These are phyloP conservation scores for Thomomys bottae DNA, from an alignment of 2,113 vertebrate genomes.

Conservation along the genomic window DNA sequence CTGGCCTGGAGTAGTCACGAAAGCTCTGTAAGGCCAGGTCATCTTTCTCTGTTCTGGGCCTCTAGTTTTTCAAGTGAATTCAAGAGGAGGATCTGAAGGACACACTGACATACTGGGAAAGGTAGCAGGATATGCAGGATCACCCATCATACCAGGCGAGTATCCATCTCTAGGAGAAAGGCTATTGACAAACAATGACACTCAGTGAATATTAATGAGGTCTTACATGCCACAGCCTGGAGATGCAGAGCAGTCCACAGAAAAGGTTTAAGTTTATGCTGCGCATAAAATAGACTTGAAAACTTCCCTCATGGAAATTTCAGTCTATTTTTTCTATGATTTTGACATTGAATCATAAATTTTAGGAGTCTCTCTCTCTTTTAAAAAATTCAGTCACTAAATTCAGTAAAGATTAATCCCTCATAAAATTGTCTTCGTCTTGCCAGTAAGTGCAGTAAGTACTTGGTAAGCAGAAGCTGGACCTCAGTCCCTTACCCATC, in stretches of 20 bases:
- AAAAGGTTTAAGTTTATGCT: not conserved
- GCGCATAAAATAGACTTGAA: not conserved
- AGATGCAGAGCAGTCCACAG: not conserved
- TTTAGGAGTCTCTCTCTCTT: constrained; percentile 8
- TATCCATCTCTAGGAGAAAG: not conserved
- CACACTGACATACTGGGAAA: not conserved
- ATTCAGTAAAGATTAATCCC: constrained; percentile 6
- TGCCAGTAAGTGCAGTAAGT: constrained; percentile 32
- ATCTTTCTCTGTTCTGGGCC: not conserved
- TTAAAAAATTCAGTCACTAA: not conserved
- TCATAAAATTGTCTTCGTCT: not conserved
- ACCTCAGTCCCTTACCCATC: not conserved
- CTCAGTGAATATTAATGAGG: not conserved
- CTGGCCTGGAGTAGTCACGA: not conserved
- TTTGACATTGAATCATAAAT: constrained; percentile 30
- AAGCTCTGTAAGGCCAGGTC: not conserved
- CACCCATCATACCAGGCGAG: not conserved
- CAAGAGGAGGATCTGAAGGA: not conserved
- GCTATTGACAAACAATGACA: not conserved
- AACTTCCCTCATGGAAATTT: constrained; percentile 17
- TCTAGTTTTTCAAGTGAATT: not conserved
- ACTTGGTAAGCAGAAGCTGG: constrained; percentile 22
- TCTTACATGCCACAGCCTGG: not conserved
- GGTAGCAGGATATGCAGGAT: too few species aligned
- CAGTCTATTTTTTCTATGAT: not conserved